Evolutionary conservation across 2,797 vertebrate genomes (phyloP).

Genomic region (Helicolenus hilgendorfi): DNA sequence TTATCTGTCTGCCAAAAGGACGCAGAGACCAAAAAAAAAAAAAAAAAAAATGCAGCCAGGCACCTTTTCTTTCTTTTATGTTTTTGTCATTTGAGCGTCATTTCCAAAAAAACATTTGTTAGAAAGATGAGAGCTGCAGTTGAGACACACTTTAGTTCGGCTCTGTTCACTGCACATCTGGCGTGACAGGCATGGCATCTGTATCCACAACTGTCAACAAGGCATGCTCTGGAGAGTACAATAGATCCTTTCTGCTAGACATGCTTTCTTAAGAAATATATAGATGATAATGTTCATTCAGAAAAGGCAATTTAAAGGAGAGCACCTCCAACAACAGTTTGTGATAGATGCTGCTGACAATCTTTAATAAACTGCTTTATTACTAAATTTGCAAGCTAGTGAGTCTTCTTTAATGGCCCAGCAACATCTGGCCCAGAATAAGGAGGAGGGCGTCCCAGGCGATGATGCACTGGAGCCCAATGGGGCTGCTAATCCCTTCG

Average conservation of each 20-base stretch:
- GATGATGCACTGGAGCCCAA: slow-evolving; percentile 41
- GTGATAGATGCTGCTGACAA: background rate
- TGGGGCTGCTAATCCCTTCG: slow-evolving; percentile 46
- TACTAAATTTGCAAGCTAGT: background rate
- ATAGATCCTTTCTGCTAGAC: background rate
- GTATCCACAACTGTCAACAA: background rate
- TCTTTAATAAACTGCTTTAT: background rate
- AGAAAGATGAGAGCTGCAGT: background rate
- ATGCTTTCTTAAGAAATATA: background rate
- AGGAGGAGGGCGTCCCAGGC: slow-evolving; percentile 47
- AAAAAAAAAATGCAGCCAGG: background rate
- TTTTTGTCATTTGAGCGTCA: background rate
- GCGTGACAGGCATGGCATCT: background rate
- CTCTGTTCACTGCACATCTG: slow-evolving; percentile 12
- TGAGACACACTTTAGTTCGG: background rate
- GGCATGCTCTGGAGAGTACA: background rate
- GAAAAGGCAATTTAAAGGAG: background rate
- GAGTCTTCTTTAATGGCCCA: slow-evolving; percentile 27
- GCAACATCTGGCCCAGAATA: slow-evolving; percentile 69
- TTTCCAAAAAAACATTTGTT: background rate
- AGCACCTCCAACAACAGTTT: background rate
- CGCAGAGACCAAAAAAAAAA: background rate
- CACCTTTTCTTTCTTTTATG: background rate
- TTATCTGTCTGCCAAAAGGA: background rate
- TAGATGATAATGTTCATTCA: rapidly evolving